Percentiles rank a stretch among this genome's conserved stretches.
Conservation (phyloP, 1,140 invertebrate genomes). For the Gryon sp. region DNA sequence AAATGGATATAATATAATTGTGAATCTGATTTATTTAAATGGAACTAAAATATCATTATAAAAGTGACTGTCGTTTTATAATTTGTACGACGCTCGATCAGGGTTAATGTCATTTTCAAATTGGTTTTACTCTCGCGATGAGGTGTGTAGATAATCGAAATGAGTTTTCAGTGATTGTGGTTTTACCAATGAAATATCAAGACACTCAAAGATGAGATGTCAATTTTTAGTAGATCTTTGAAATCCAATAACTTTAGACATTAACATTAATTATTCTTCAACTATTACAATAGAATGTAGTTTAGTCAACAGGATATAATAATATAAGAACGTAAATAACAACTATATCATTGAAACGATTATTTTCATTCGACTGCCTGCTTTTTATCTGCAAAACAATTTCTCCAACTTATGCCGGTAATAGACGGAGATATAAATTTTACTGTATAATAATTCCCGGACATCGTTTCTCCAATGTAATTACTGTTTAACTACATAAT, state of each 20-base stretch:
- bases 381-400: too few relatives aligned
- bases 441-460: too few relatives aligned
- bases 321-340: too few relatives aligned
- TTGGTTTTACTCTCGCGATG: conserved; percentile 37
- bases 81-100: conserved; percentile 21
- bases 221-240: conserved; percentile 18
- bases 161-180: conserved; percentile 41
- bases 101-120: conserved; percentile 45
- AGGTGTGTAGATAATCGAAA: conserved; percentile 39
- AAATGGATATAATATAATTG: too few relatives aligned
- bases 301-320: background rate
- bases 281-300: background rate
- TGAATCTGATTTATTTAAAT: conserved; percentile 7
- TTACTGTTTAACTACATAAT: background rate
- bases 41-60: background rate
- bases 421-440: too few relatives aligned
- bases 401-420: too few relatives aligned
- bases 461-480: too few relatives aligned
- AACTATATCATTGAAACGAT: too few relatives aligned
- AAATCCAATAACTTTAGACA: conserved; percentile 1
- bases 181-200: conserved; percentile 31
- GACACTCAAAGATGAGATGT: conserved; percentile 22
- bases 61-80: too few relatives aligned
- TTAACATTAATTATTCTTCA: conserved; percentile 11
- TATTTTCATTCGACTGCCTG: too few relatives aligned